Conservation (phyloP, 2,888 invertebrate genomes). For the Diachrysia chrysitis region DNA sequence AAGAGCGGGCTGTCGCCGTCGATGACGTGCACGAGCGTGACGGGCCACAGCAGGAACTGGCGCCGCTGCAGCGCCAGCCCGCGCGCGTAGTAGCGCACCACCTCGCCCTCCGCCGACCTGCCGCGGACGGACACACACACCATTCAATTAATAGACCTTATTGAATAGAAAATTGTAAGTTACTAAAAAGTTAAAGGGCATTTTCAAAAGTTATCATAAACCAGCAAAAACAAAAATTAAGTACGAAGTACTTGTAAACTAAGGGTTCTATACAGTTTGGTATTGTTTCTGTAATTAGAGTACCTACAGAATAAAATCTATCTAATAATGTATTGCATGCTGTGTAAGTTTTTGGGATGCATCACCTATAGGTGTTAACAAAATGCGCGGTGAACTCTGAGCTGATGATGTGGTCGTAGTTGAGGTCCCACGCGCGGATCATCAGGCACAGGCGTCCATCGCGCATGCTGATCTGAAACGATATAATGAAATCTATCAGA, state of each 20-base stretch:
- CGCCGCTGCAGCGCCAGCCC: conserved; percentile 74
- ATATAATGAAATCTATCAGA: neutral
- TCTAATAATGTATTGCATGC: too few relatives aligned
- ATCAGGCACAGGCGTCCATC: conserved; percentile 94
- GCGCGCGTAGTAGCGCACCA: conserved; percentile 79
- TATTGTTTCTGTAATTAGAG: neutral
- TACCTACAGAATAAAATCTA: too few relatives aligned
- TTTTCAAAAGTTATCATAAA: too few relatives aligned
- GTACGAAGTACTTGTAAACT: too few relatives aligned
- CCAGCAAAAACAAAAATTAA: too few relatives aligned
- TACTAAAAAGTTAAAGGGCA: too few relatives aligned
- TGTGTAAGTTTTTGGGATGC: neutral
- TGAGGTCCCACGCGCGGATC: conserved; percentile 94
- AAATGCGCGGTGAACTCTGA: conserved; percentile 92
- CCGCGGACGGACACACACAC: too few relatives aligned
- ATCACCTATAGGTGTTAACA: conserved; percentile 78
- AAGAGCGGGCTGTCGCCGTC: conserved; percentile 93
- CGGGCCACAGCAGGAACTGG: conserved; percentile 94
- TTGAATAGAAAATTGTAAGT: too few relatives aligned
- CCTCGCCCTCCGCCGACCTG: conserved; percentile 84
- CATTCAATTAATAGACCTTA: too few relatives aligned
- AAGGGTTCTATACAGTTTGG: too few relatives aligned
- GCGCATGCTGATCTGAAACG: conserved; percentile 91
- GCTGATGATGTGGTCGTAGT: conserved; percentile 94
- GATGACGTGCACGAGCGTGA: conserved; percentile 95